phyloP scores from a whole-genome alignment of 2,113 vertebrate genomes.

The Pangasianodon hypophthalmus region DNA sequence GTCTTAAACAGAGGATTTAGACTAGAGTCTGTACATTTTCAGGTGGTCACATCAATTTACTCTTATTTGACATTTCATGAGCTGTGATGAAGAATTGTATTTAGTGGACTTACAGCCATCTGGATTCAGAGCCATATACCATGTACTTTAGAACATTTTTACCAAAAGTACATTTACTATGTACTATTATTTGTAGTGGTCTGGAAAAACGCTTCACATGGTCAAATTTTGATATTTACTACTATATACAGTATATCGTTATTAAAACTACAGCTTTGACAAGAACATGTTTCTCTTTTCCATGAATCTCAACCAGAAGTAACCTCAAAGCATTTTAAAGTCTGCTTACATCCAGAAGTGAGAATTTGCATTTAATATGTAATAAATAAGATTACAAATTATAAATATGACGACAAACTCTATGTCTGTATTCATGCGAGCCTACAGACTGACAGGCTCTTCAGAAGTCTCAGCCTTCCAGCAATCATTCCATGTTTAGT shows the following conservation, averaged over 20 bases:
- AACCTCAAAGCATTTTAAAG: neutral
- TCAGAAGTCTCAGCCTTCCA: too few species aligned
- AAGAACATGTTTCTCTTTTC: neutral
- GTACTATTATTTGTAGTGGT: too few species aligned
- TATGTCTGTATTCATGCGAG: too few species aligned
- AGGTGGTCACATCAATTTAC: neutral
- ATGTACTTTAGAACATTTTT: neutral
- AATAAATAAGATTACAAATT: too few species aligned
- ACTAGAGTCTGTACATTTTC: neutral
- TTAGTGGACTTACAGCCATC: neutral
- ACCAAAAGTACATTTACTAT: neutral
- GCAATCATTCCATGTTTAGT: too few species aligned
- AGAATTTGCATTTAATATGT: neutral
- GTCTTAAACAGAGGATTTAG: constrained; percentile 8
- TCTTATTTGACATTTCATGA: neutral
- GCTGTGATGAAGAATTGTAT: neutral
- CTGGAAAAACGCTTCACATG: neutral
- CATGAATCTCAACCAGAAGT: neutral
- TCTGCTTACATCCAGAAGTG: neutral
- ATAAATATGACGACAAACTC: too few species aligned
- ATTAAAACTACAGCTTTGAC: neutral
- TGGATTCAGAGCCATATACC: neutral
- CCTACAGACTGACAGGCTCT: too few species aligned
- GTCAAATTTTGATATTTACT: neutral
- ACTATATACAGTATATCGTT: neutral